Evolutionary conservation across 1,140 invertebrate genomes (phyloP).

Genomic region (Ganaspis sp.): DNA sequence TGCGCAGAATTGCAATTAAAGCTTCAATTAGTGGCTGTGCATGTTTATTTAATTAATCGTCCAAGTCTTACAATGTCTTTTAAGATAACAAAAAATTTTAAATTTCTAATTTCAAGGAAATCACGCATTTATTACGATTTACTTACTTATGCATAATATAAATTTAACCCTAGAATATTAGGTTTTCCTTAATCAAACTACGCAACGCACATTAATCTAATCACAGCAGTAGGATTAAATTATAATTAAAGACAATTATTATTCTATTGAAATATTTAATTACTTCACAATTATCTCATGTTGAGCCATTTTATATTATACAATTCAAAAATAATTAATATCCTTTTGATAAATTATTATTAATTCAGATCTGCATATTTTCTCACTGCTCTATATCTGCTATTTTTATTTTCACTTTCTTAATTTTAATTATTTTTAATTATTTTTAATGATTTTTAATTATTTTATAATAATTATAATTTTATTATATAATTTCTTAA

Average conservation of each 20-base stretch:
- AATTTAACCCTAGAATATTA: neutral
- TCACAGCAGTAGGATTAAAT: neutral
- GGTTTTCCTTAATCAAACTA: neutral
- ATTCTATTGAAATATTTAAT: neutral
- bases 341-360: too few relatives aligned
- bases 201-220: neutral
- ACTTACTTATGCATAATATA: neutral
- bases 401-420: too few relatives aligned
- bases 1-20: constrained; percentile 61
- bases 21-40: constrained; percentile 51
- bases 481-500: too few relatives aligned
- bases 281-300: too few relatives aligned
- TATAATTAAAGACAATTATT: neutral
- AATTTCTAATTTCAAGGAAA: constrained; percentile 14
- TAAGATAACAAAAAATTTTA: neutral
- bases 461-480: too few relatives aligned
- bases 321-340: too few relatives aligned
- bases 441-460: too few relatives aligned
- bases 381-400: too few relatives aligned
- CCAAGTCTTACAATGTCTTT: constrained; percentile 10
- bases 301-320: neutral
- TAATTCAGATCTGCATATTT: too few relatives aligned
- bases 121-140: neutral
- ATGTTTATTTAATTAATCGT: constrained; percentile 42
- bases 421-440: too few relatives aligned